Base-by-base conservation (phyloP, 2,797 vertebrate genomes). In the Sebastolobus altivelis region DNA sequence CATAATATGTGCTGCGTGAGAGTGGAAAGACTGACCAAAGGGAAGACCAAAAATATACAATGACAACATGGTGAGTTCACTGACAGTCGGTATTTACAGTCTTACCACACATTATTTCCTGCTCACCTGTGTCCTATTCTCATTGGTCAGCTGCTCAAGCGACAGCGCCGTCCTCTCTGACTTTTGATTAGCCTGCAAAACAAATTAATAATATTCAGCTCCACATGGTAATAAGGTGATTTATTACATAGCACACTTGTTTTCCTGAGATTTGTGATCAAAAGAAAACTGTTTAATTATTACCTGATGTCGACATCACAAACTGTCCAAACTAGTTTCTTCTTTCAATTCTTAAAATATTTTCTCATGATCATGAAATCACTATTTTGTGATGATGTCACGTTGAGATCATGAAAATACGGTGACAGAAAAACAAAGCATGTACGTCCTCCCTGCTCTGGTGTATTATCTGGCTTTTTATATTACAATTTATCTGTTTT, bases 121-220 rank as follows among this genome's bases (percentile, higher is more conserved):
- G 94, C 89, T 97, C 95, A 86, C 96, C 96, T 69, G 94, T 43
- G 87, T 76, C 70, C 27, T 75, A 27, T 89, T 93, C 61, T 93
- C 88, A 77, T 72, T 75, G 65, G 79, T 89, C 87, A 93, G 80
- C 84, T 91, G 84, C 69, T 94, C 89, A 68, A 94, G 79, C 4
- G 94, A 91, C 74, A 88, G 92, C 2, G 80, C 69, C 74, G 90
- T 93, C 67, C 94, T 92, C 0, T 93, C 89, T 10, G 96, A 96
- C 1, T 94, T 80, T 79, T 97, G 96, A 43, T 88, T 87, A 1
- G 91, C 65, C 49, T 96, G 88, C 4, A 89, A 88, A 79, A 89
- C 33, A 85, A 1, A 20, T 40, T 1, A 3, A 80, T n/a, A n/a
- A 52, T 0, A 18, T 37, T 60, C 5, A 73, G 4, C 25, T 46